Evolutionary conservation across 2,888 invertebrate species (phyloP), one percentile per base, ranked within the genome.

Genomic region (Chrysomela aeneicollis): DNA sequence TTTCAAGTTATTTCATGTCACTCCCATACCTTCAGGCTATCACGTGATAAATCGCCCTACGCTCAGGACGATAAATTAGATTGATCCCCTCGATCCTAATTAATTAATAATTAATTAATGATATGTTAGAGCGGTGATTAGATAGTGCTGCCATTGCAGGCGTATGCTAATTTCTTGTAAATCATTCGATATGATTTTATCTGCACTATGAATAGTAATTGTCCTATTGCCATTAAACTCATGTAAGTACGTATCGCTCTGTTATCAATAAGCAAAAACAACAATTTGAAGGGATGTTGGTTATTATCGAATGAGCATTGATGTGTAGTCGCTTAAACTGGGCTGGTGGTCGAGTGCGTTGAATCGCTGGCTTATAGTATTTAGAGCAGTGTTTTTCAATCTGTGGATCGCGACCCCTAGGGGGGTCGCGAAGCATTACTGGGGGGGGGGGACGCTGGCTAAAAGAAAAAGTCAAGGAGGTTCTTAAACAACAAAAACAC

Each of bases 141-240:
- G 82, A 82, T 82, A 82, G 77, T 79, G 74, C 76, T 74, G 78
- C 77, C 78, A 80, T 79, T 79, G 79, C 73, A 74, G 76, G 76
- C 78, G 78, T 82, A 82, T 82, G 82, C 81, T 81, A 82, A 82
- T 82, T 82, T 79, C 81, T 81, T 81, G 81, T 81, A 81, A 81
- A 82, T 82, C 82, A 82, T 77, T 74, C 72, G 74, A 76, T 76
- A 76, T 76, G 80, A 80, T 80, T 80, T 78, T 80, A 81, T 81
- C 81, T 72, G 54, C 63, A 63, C 72, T 70, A 71, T 74, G 76
- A 76, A 78, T 76, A 74, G 76, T 77, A 77, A 79, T 78, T 76
- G 70, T 62, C 54, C 59, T 52, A 17, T 26, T 57, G 57, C 46
- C 26, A 57, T 57, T 57, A 57, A 30, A 22, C 57, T 26, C 57